phyloP scores from a whole-genome alignment of 2,113 vertebrate species.

The Orientallactaga bullata region DNA sequence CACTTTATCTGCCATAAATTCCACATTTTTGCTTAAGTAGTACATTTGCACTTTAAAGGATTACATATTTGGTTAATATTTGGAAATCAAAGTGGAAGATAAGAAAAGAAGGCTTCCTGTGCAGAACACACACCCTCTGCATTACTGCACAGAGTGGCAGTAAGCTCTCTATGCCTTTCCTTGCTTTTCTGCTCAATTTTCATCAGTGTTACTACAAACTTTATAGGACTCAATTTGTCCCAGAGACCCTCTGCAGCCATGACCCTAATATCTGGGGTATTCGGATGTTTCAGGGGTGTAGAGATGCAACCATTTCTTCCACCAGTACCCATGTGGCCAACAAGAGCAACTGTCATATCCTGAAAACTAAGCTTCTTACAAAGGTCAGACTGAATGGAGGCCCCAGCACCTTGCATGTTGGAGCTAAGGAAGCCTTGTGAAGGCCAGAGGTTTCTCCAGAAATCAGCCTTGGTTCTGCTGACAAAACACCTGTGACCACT shows the following conservation, averaged over 20 bases:
- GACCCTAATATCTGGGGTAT: neutral
- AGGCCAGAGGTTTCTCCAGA: neutral
- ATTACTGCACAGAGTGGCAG: fast-evolving
- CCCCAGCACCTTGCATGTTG: too few species aligned
- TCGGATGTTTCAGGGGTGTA: neutral
- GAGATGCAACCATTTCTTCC: neutral
- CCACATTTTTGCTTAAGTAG: neutral
- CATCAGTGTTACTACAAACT: fast-evolving
- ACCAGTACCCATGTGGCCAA: fast-evolving
- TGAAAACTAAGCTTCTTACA: neutral
- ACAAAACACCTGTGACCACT: fast-evolving
- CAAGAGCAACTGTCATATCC: neutral
- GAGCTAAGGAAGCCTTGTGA: neutral
- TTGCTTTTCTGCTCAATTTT: neutral
- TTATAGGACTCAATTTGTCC: neutral
- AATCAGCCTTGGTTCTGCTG: neutral
- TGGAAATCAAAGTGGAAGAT: conserved; percentile 12
- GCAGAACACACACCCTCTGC: neutral
- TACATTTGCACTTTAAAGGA: neutral
- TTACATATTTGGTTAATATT: neutral
- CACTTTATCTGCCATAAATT: neutral
- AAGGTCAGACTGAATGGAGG: fast-evolving
- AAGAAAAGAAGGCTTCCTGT: conserved; percentile 3
- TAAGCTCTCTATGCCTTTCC: neutral
- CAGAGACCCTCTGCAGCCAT: neutral